phyloP scores from a whole-genome alignment of 2,888 invertebrate genomes.

The Drosophila hamatofila region DNA sequence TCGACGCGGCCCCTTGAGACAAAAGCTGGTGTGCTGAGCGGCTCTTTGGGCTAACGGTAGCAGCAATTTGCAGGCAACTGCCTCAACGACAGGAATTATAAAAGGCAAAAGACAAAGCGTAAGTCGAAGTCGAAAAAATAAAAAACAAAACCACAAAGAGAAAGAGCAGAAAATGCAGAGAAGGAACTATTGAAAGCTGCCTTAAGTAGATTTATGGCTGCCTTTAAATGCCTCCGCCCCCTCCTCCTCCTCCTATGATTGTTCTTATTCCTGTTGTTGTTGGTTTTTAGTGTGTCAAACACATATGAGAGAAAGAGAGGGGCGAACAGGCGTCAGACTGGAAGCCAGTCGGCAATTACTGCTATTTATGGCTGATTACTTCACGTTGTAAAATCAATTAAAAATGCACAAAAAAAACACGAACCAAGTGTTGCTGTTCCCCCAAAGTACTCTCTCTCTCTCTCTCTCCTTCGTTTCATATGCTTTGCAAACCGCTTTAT shows the following conservation, averaged over 20 bases:
- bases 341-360: constrained; percentile 68
- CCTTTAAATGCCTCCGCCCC: constrained; percentile 33
- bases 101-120: constrained; percentile 51
- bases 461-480: background rate
- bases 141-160: constrained; percentile 25
- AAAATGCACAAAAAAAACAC: constrained; percentile 72
- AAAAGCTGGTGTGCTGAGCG: constrained; percentile 22
- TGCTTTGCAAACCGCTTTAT: constrained; percentile 44
- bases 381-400: constrained; percentile 80
- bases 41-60: constrained; percentile 45
- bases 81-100: constrained; percentile 51
- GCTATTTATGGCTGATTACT: constrained; percentile 79
- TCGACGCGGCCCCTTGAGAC: background rate
- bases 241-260: constrained; percentile 34
- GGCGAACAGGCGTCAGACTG: constrained; percentile 24
- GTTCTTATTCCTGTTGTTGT: constrained; percentile 37
- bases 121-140: constrained; percentile 29
- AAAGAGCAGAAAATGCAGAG: constrained; percentile 20
- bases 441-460: background rate
- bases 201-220: constrained; percentile 79
- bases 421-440: constrained; percentile 31
- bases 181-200: constrained; percentile 70
- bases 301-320: constrained; percentile 32
- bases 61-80: constrained; percentile 48
- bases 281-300: constrained; percentile 70